Conservation (phyloP, 2,113 vertebrate genomes). For the Chitala chitala region DNA sequence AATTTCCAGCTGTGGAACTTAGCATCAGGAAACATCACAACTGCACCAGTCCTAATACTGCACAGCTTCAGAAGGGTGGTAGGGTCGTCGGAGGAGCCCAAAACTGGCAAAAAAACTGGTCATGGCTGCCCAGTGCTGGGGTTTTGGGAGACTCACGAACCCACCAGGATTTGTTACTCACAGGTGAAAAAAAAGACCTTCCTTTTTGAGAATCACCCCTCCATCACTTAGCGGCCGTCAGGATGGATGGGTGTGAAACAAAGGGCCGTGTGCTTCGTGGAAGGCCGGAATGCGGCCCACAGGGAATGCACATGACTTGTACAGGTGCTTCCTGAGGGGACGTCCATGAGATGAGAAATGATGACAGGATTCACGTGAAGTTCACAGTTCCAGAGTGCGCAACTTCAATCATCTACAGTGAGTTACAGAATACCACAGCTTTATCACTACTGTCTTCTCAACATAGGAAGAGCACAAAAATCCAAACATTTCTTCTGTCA, state of each 20-base stretch:
- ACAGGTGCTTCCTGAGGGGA: conserved; percentile 33
- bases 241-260: not conserved
- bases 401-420: not conserved
- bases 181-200: conserved; percentile 1
- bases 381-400: not conserved
- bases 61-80: not conserved
- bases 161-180: not conserved
- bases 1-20: not conserved
- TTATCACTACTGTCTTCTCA: no score
- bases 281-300: conserved; percentile 22
- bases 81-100: not conserved
- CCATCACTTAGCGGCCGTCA: not conserved
- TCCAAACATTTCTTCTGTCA: no score
- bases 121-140: not conserved
- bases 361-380: conserved; percentile 12
- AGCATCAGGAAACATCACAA: not conserved
- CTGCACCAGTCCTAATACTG: not conserved
- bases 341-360: conserved; percentile 14
- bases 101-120: conserved; percentile 4
- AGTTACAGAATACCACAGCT: not conserved
- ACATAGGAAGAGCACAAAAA: no score
- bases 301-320: conserved; percentile 20
- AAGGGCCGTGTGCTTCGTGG: conserved; percentile 15
- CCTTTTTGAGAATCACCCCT: not conserved
- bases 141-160: not conserved